Evolutionary conservation across 2,113 vertebrate species (phyloP), one percentile per base, ranked within the genome.

Genomic region (Siniperca chuatsi): DNA sequence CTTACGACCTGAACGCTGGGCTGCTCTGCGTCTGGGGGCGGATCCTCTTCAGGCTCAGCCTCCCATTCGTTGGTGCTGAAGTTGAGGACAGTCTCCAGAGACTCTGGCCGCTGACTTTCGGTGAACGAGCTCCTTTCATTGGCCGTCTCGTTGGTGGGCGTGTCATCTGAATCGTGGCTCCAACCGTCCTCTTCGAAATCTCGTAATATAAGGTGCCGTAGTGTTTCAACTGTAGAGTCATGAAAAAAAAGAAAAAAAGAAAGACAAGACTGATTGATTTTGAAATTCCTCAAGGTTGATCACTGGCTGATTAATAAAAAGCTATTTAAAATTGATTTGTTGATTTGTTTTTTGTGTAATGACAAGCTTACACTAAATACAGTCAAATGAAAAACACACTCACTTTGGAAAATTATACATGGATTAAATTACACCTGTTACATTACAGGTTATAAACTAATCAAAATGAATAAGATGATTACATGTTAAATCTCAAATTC

Each of bases 101-200:
- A 89, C 65, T 85, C 90, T 0, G 83, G 83, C 10, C 69, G 90
- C 50, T 73, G 78, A 1, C 82, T n/a, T 0, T 92, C 90, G 0
- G 60, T 5, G 50, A 92, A 78, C 3, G 87, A 85, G 79, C 71
- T 87, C 55, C 67, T 87, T 18, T 92, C 92, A 9, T 92, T 91
- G 82, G 93, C 69, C 0, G 86, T 89, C 83, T 95, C 94, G 33
- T 96, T 95, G 77, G 95, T 95, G 79, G 95, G 93, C 1, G 95
- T 95, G 89, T 94, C 90, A 4, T 89, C 95, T 0, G 95, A 95
- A 23, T 92, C 83, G 58, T 94, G 94, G 88, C 95, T 95, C 95
- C 94, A 93, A 1, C 81, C 75, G 40, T 95, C 95, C 20, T 94
- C 94, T 1, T 94, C 92, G 2, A 95, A 35, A 54, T 94, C 94